Evolutionary conservation across 2,888 invertebrate species (phyloP).

Genomic region (Allophyes oxyacanthae): DNA sequence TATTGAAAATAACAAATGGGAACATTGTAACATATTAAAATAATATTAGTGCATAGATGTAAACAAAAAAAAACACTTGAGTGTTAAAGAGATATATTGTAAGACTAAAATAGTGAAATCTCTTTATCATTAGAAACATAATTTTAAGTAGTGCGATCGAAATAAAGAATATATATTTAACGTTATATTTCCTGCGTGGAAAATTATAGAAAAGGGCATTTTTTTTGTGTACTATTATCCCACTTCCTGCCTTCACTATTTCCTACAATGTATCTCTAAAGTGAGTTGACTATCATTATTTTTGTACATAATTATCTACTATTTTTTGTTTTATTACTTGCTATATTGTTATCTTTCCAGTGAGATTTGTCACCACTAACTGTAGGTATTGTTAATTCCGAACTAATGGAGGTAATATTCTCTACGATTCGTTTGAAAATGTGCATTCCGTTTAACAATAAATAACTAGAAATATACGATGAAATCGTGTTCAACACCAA

Average conservation of each 20-base stretch:
- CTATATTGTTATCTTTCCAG: constrained; percentile 72
- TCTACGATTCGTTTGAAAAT: constrained; percentile 41
- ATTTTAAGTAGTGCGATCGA: constrained; percentile 80
- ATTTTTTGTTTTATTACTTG: constrained; percentile 52
- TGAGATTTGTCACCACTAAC: constrained; percentile 63
- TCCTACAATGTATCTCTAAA: constrained; percentile 77
- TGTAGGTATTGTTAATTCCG: constrained; percentile 32
- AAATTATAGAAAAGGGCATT: constrained; percentile 80
- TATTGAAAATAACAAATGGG: constrained; percentile 86
- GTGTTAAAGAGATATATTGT: constrained; percentile 84
- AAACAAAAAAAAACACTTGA: constrained; percentile 70
- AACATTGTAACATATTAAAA: constrained; percentile 89
- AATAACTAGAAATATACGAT: constrained; percentile 27
- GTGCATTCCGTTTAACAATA: constrained; percentile 55
- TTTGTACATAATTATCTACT: constrained; percentile 71
- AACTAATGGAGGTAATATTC: constrained; percentile 49
- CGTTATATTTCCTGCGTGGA: constrained; percentile 77
- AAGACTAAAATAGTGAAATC: constrained; percentile 80
- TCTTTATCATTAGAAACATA: constrained; percentile 84
- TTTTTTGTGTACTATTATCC: constrained; percentile 75
- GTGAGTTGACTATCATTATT: constrained; percentile 69
- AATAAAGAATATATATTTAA: constrained; percentile 79
- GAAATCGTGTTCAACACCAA: constrained; percentile 29
- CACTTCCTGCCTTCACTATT: constrained; percentile 75
- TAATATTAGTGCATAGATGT: constrained; percentile 87